Evolutionary conservation across 2,113 vertebrate species (phyloP).

Genomic region (Sander vitreus): DNA sequence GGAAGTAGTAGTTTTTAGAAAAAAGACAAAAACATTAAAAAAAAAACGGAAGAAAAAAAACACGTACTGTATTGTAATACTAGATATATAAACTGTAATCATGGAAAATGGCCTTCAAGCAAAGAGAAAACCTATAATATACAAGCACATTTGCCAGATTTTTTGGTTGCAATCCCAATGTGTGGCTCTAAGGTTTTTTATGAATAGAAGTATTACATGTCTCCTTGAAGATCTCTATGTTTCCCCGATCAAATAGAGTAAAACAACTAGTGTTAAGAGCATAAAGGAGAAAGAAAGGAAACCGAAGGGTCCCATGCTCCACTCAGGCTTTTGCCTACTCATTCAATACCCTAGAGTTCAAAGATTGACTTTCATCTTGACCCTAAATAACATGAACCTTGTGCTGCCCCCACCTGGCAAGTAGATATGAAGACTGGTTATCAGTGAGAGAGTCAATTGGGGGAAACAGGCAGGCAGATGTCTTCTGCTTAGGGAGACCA

Average conservation of each 20-base stretch:
- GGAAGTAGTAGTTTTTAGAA: not conserved
- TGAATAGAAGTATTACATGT: not conserved
- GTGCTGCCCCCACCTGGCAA: conserved; percentile 69
- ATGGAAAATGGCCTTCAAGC: not conserved
- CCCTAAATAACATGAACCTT: conserved; percentile 77
- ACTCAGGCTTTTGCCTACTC: conserved; percentile 36
- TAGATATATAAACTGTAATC: conserved; percentile 1
- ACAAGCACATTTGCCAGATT: not conserved
- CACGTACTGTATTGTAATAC: not conserved
- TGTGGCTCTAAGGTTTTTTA: conserved; percentile 4
- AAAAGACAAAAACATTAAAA: not conserved
- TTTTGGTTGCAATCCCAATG: conserved; percentile 14
- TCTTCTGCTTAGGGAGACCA: conserved; percentile 69
- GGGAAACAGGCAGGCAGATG: conserved; percentile 69
- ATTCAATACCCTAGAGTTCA: conserved; percentile 44
- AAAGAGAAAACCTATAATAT: not conserved
- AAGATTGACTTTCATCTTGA: conserved; percentile 80
- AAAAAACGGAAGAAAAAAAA: not conserved
- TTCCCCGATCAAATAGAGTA: not conserved
- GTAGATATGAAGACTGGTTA: conserved; percentile 57
- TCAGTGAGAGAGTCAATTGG: conserved; percentile 43
- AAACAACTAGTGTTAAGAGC: not conserved
- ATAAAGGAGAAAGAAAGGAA: not conserved
- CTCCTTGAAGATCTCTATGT: not conserved
- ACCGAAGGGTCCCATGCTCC: not conserved